A percentile compares a stretch with the other conserved stretches of the same genome.
These are phyloP conservation scores for Popillia japonica DNA, from an alignment of 1,140 invertebrate genomes.

Conservation along the genomic window DNA sequence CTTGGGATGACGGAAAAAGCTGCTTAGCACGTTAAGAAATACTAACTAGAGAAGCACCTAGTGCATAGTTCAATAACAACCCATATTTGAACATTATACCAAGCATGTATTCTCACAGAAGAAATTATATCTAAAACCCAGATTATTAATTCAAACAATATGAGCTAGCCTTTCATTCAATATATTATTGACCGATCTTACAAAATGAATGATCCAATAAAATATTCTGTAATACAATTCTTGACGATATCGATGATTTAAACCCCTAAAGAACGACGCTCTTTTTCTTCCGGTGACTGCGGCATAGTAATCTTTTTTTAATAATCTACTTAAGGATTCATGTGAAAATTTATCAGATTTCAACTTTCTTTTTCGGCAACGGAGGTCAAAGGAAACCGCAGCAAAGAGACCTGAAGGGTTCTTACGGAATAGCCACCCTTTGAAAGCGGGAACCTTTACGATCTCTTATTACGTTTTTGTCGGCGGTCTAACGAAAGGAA, in stretches of 20 bases:
- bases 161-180: too few species aligned
- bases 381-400: conserved; percentile 34
- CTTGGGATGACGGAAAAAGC: too few species aligned
- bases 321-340: conserved; percentile 36
- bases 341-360: conserved; percentile 38
- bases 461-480: conserved; percentile 39
- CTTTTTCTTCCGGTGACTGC: conserved; percentile 20
- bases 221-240: background rate
- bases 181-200: too few species aligned
- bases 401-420: conserved; percentile 32
- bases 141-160: too few species aligned
- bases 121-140: too few species aligned
- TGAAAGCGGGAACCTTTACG: conserved; percentile 37
- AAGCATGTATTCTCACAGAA: too few species aligned
- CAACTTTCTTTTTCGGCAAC: conserved; percentile 28
- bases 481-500: conserved; percentile 34
- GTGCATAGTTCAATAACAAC: too few species aligned
- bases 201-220: too few species aligned
- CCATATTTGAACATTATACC: too few species aligned
- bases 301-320: conserved; percentile 18
- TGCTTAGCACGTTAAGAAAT: too few species aligned
- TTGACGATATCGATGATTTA: background rate
- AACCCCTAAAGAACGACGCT: background rate
- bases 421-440: conserved; percentile 37
- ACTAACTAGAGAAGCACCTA: too few species aligned